Base-by-base conservation (phyloP, 2,888 invertebrate species). In the Ophioninae sp. region DNA sequence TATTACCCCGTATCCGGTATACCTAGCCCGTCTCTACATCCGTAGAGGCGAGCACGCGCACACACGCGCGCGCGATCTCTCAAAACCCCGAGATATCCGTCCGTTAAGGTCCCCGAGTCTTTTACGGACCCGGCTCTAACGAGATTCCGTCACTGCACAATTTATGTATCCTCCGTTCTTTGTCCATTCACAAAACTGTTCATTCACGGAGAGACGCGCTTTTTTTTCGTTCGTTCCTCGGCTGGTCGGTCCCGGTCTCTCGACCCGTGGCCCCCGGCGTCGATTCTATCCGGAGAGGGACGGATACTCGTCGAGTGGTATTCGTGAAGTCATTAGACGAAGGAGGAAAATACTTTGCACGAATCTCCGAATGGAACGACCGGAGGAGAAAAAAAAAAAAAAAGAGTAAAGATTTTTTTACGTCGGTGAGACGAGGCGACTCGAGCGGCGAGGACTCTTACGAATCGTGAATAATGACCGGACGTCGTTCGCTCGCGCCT, bases 161-260 rank as follows among this genome's bases (percentile, higher is more conserved):
- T 79, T 84, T 84, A 84, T 84, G 84, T 79, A 79, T 84, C 84
- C 84, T 84, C 83, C 79, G 67, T 68, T 59, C 79, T 72, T 79
- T 78, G 74, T 83, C 81, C 84, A 79, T 79, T 84, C 81, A 84
- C 79, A 72, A 62, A 75, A 62, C 79, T 21, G 41, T 78, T 69
- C 73, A 72, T 76, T 67, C 75, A 67, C 62, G 61, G 20, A 70
- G 67, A 70, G 61, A 39, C 65, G 79, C 75, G 64, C 61, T 57
- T 59, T 20, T 41, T 44, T 41, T 50, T 23, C 7, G 65, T 39
- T 65, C 30, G n/a, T 59, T 50, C 23, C 13, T 13, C 2, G 37
- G 3, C 44, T 44, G 62, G 50, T 10, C 7, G n/a, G 23, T 41
- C 61, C 7, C 20, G 13, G 6, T 21, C 39, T 21, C 30, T 20